phyloP scores from a whole-genome alignment of 2,113 vertebrate species.

The Hemiscyllium ocellatum region DNA sequence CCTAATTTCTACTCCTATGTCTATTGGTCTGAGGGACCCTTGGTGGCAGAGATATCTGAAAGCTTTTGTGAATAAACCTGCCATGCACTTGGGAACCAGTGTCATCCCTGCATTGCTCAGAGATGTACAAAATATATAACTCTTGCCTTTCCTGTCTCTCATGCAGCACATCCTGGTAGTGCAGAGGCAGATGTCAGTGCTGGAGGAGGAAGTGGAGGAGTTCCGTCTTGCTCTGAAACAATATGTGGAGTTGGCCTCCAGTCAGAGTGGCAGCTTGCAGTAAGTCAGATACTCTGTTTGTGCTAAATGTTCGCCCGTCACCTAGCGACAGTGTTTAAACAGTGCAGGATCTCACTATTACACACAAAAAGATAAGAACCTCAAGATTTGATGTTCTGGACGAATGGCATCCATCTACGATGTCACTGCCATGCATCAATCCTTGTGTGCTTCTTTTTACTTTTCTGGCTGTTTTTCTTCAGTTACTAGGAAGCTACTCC shows the following conservation, averaged over 20 bases:
- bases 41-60: not conserved
- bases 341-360: not conserved
- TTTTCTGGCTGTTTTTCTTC: not conserved
- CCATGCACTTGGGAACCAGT: not conserved
- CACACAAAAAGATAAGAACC: not conserved
- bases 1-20: too few relatives aligned
- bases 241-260: slow-evolving; percentile 69
- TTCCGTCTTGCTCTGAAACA: slow-evolving; percentile 71
- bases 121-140: not conserved
- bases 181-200: slow-evolving; percentile 80
- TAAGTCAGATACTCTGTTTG: slow-evolving; percentile 54
- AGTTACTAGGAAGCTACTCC: not conserved
- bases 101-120: not conserved
- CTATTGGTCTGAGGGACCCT: too few relatives aligned
- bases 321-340: not conserved
- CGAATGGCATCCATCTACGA: not conserved
- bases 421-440: not conserved
- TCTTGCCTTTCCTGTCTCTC: slow-evolving; percentile 36
- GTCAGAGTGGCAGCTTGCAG: slow-evolving; percentile 79
- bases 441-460: not conserved
- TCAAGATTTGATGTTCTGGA: not conserved
- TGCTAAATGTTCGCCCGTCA: not conserved
- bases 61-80: not conserved
- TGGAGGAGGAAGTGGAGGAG: slow-evolving; percentile 59
- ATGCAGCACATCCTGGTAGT: slow-evolving; percentile 83